These are phyloP conservation scores for Timema cristinae DNA, from an alignment of 2,888 invertebrate species.

Conservation along the genomic window DNA sequence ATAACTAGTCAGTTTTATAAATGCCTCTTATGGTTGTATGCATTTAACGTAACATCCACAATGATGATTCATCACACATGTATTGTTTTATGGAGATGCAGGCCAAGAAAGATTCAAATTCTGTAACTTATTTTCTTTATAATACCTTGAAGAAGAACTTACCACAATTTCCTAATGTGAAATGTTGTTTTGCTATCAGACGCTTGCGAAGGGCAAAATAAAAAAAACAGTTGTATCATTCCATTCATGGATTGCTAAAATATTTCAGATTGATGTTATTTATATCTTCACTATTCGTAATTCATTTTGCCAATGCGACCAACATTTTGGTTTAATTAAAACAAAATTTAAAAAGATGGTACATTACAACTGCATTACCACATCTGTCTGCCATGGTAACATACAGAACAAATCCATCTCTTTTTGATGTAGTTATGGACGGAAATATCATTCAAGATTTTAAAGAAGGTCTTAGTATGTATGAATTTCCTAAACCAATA, in stretches of 20 bases:
- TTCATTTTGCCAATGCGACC: not conserved
- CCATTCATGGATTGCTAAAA: not conserved
- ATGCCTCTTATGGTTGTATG: not conserved
- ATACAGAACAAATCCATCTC: not conserved
- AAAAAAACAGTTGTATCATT: not conserved
- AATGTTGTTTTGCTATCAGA: not conserved
- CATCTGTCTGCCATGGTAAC: not conserved
- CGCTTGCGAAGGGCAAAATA: not conserved
- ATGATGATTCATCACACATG: not conserved
- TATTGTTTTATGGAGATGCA: constrained; percentile 2
- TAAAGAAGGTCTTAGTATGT: too few relatives aligned
- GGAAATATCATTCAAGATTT: not conserved
- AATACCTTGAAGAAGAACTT: not conserved
- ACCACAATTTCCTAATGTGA: not conserved
- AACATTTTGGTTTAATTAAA: not conserved
- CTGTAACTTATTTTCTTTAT: not conserved
- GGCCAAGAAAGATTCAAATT: not conserved
- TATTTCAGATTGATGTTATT: too few relatives aligned
- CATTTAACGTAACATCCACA: not conserved
- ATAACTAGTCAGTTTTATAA: not conserved
- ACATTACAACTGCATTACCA: not conserved
- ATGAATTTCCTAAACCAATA: too few relatives aligned
- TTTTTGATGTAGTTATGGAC: not conserved
- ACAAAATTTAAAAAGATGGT: not conserved
- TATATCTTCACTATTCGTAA: not conserved